These are phyloP conservation scores for Lota lota DNA, from an alignment of 2,113 vertebrate species.

Conservation along the genomic window DNA sequence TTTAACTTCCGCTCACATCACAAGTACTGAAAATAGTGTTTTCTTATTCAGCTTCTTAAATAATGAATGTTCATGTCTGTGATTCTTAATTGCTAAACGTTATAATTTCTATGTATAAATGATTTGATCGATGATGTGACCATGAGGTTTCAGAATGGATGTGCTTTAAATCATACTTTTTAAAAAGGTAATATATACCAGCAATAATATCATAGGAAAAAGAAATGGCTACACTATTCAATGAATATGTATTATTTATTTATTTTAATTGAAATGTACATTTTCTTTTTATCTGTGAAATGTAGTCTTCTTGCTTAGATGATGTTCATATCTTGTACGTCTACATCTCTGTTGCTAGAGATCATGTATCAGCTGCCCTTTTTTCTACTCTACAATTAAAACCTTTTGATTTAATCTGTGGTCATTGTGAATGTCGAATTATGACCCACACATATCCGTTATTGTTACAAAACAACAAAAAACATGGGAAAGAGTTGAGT, in stretches of 20 bases:
- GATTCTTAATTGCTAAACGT: constrained; percentile 45
- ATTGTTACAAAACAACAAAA: neutral
- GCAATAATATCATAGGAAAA: constrained; percentile 70
- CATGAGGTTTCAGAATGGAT: constrained; percentile 49
- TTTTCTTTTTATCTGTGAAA: constrained; percentile 52
- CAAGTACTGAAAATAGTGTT: constrained; percentile 25
- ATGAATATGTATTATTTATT: constrained; percentile 71
- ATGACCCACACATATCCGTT: neutral
- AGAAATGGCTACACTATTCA: constrained; percentile 66
- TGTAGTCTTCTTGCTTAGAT: constrained; percentile 41
- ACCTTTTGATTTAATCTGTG: constrained; percentile 57
- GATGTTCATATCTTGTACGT: constrained; percentile 51
- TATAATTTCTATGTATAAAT: constrained; percentile 57
- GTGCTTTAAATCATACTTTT: constrained; percentile 59
- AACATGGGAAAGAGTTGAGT: neutral
- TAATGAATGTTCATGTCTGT: constrained; percentile 60
- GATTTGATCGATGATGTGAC: constrained; percentile 50
- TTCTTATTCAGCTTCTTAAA: constrained; percentile 20
- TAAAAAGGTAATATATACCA: constrained; percentile 71
- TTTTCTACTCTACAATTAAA: constrained; percentile 72
- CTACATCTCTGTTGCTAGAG: constrained; percentile 58
- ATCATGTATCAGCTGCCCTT: constrained; percentile 62
- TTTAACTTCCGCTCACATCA: constrained; percentile 25
- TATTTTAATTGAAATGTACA: constrained; percentile 55
- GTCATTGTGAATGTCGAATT: neutral